Base-by-base conservation (phyloP, 2,888 invertebrate genomes). In the Choreutis nemorana region DNA sequence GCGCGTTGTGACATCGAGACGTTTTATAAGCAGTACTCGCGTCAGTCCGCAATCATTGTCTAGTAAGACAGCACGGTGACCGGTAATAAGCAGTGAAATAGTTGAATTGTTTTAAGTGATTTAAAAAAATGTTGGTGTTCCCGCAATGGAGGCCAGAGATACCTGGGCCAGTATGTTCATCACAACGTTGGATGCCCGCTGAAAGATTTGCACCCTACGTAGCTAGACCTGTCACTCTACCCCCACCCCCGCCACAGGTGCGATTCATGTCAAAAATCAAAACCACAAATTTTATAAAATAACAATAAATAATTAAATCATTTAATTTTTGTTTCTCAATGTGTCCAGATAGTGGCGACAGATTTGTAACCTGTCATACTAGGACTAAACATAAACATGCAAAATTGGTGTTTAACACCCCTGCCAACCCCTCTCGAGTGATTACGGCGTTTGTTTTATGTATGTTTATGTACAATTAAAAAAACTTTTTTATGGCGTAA, bases 21-120 rank as follows among this genome's bases (percentile, higher is more conserved):
- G 62, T 71, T 66, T 73, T 77, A 78, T 75, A 78, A 77, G 71
- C 65, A 68, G 42, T 54, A 57, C 55, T 46, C 52, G 42, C 57
- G 56, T 42, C 53, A 51, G 50, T 44, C 41, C 46, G 51, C 50
- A 56, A 63, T 57, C 75, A 77, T 62, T 75, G 56, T 39, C 26
- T 52, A 48, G 48, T 51, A 58, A 58, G 46, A 56, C 56, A 62
- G 58, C 48, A n/a, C n/a, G 48, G 57, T 68, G 71, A 62, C 64
- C 66, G 61, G 42, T 44, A 38, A 38, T 30, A 26, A 26, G n/a
- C 13, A 26, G 12, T 11, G 13, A 26, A 23, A 8, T 11, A 11
- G 8, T n/a, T 22, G 26, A 11, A 29, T 20, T 30, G 30, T 24
- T 20, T 33, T 42, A 36, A 34, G 36, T 49, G 51, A 46, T 41